Evolutionary conservation across 2,888 invertebrate genomes (phyloP), one percentile per base, ranked within the genome.

Genomic region (Sarcophaga rosellei): DNA sequence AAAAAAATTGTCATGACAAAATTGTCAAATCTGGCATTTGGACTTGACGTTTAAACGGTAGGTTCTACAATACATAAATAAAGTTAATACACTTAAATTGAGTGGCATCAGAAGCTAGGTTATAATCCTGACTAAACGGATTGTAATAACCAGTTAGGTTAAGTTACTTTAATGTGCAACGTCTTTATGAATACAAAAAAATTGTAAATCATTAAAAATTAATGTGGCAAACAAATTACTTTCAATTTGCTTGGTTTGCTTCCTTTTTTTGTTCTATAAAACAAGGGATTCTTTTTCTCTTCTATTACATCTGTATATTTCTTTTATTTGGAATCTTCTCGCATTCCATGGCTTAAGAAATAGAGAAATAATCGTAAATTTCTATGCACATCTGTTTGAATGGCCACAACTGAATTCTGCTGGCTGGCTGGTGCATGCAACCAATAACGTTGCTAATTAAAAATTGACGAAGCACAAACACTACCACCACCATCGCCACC

Each of bases 381-480:
- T 69, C 25, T 62, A 44, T 84, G 72, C 81, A 81, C 81, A 81
- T 85, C 74, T 81, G 78, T 21, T 69, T 20, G 69, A 75, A 70
- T 72, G 70, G 21, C 66, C 78, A 79, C 59, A 47, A 57, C 20
- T 76, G 10, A 68, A 76, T 63, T 21, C 4, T 53, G 45, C 73
- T 73, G n/a, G 45, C 73, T 73, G n/a, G 35, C 35, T 35, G 35
- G 35, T 35, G 35, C 35, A 35, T 61, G 57, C 68, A 59, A 69
- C 78, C 76, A 79, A 83, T 85, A 72, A 69, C 35, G 81, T 21
- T 73, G 85, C 88, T 88, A 88, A 88, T 88, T 88, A 88, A 88
- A 88, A 88, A 88, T 88, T 88, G 88, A 88, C 87, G 88, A 84
- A 85, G 87, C 89, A 81, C 35, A 35, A 10, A 35, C 10, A 2